phyloP scores from a whole-genome alignment of 2,888 invertebrate species.

The Anoncus sp. region DNA sequence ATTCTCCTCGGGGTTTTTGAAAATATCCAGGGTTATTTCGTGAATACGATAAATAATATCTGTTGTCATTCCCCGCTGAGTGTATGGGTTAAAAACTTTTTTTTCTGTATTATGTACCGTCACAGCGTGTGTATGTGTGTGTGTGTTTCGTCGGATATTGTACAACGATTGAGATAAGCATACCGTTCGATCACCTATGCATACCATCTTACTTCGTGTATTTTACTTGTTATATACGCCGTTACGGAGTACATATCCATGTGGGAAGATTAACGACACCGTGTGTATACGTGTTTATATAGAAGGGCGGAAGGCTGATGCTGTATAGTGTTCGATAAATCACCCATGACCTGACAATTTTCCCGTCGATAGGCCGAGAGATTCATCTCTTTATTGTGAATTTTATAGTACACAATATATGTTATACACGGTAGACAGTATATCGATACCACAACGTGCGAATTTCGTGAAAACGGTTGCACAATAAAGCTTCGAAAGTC shows the following conservation, averaged over 20 bases:
- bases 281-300: conserved; percentile 27
- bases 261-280: conserved; percentile 55
- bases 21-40: conserved; percentile 40
- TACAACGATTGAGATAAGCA: conserved; percentile 41
- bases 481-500: background rate
- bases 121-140: no score
- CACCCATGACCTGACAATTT: conserved; percentile 69
- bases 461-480: background rate
- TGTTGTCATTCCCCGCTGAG: background rate
- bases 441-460: background rate
- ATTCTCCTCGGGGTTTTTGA: conserved; percentile 18
- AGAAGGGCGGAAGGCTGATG: conserved; percentile 58
- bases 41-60: conserved; percentile 43
- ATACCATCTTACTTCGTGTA: conserved; percentile 30
- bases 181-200: conserved; percentile 26
- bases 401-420: conserved; percentile 6
- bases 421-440: background rate
- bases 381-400: conserved; percentile 55
- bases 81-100: conserved; percentile 39
- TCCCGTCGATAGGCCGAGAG: conserved; percentile 46
- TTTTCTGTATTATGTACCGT: background rate
- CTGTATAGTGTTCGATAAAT: conserved; percentile 73
- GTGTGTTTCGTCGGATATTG: conserved; percentile 12
- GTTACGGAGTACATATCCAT: conserved; percentile 25
- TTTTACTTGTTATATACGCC: conserved; percentile 31